Evolutionary conservation across 2,797 vertebrate species (phyloP).

Genomic region (Pantherophis alleghaniensis): DNA sequence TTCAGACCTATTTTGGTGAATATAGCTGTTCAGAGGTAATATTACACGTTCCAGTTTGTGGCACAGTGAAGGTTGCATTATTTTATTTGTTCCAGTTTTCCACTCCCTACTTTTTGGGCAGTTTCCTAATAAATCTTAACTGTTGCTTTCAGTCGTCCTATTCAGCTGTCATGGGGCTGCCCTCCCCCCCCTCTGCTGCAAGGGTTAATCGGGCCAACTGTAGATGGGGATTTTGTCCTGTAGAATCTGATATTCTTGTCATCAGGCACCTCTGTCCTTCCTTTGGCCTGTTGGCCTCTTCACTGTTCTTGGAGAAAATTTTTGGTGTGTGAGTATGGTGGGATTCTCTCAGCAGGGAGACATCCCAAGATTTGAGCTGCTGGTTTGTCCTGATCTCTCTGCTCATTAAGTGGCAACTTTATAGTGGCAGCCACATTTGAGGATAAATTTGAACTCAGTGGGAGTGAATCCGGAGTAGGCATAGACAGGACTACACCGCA

Average conservation of each 20-base stretch:
- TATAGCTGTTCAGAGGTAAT: background rate
- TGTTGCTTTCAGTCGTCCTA: constrained; percentile 13
- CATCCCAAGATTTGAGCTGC: background rate
- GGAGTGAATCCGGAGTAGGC: background rate
- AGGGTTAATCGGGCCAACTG: constrained; percentile 7
- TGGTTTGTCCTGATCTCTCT: background rate
- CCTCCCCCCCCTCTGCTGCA: background rate
- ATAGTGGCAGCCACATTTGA: background rate
- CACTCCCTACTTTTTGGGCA: background rate
- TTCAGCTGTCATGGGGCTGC: constrained; percentile 28
- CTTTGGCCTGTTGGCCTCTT: background rate
- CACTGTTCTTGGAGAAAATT: background rate
- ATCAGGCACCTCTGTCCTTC: background rate
- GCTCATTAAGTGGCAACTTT: background rate
- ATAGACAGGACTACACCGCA: background rate
- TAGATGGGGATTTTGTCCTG: background rate
- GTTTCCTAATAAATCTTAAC: constrained; percentile 18
- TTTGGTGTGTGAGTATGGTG: background rate
- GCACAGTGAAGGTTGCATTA: background rate
- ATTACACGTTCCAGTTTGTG: background rate
- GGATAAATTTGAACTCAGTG: background rate
- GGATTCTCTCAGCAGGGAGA: background rate
- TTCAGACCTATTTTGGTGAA: background rate
- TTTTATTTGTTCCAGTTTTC: background rate
- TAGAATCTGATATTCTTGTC: background rate